Conservation (phyloP, 2,113 vertebrate genomes). For the Vidua macroura region DNA sequence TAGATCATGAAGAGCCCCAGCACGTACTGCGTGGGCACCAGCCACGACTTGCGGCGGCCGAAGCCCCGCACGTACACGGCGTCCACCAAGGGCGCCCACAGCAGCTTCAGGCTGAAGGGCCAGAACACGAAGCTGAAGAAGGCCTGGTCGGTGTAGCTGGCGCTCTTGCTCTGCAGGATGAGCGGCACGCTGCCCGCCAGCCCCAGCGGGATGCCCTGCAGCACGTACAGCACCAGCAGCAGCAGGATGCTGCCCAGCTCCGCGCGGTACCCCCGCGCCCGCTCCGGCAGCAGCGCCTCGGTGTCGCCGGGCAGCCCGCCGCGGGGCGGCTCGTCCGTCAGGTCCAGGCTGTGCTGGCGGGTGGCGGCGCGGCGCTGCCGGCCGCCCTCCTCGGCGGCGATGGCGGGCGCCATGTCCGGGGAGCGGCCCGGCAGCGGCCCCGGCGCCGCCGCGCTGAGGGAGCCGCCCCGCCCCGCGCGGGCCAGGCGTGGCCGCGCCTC, state of each 20-base stretch:
- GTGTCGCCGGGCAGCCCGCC: conserved; percentile 56
- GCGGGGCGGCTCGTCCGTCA: conserved; percentile 41
- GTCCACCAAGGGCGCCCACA: conserved; percentile 96
- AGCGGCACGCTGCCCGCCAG: conserved; percentile 94
- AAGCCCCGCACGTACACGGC: conserved; percentile 87
- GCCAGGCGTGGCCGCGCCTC: background rate
- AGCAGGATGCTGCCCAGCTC: conserved; percentile 86
- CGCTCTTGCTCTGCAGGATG: conserved; percentile 89
- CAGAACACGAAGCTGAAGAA: conserved; percentile 98
- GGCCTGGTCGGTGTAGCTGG: conserved; percentile 95
- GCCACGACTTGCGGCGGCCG: conserved; percentile 95
- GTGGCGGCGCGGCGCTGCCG: background rate
- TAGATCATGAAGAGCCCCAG: conserved; percentile 96
- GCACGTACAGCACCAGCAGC: conserved; percentile 91
- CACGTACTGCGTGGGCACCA: conserved; percentile 94
- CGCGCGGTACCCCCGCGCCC: conserved; percentile 59
- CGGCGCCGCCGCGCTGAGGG: background rate
- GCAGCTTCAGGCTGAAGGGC: conserved; percentile 96
- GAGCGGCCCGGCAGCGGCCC: too few species aligned
- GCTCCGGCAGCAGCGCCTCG: conserved; percentile 65
- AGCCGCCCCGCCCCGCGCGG: background rate
- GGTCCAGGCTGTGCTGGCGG: conserved; percentile 15
- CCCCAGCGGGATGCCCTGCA: conserved; percentile 95
- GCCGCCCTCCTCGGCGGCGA: background rate
- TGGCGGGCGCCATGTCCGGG: background rate